A percentile compares a stretch with the other conserved stretches of the same genome.
phyloP scores from a whole-genome alignment of 2,113 vertebrate species.

The Gopherus evgoodei region DNA sequence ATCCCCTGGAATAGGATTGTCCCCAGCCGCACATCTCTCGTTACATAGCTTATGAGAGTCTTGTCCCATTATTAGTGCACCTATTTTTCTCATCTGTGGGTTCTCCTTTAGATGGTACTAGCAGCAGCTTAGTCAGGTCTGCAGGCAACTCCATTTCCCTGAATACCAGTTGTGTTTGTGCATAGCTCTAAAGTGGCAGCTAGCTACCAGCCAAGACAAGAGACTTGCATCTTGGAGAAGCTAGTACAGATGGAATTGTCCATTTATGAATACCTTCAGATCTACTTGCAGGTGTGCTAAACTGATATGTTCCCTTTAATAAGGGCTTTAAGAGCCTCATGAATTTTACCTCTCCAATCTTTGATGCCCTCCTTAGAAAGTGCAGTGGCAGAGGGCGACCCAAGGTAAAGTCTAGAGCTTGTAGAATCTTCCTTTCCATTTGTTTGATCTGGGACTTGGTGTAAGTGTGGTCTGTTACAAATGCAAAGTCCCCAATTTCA shows the following conservation, averaged over 20 bases:
- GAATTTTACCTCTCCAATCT: constrained; percentile 83
- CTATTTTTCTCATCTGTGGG: neutral
- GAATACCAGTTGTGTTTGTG: neutral
- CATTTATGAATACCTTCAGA: neutral
- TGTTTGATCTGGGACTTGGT: constrained; percentile 83
- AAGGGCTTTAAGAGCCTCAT: neutral
- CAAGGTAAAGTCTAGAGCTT: constrained; percentile 82
- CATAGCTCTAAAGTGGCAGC: neutral
- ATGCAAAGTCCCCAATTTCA: constrained; percentile 82
- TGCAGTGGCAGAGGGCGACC: constrained; percentile 83
- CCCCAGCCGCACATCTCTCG: neutral
- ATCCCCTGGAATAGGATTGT: neutral
- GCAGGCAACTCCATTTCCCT: neutral
- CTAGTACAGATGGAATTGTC: neutral
- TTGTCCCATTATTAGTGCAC: neutral
- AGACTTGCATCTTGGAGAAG: neutral
- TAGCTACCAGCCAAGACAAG: neutral
- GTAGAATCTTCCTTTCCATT: constrained; percentile 88
- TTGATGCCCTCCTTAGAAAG: constrained; percentile 86
- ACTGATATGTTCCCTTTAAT: neutral
- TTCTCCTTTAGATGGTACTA: neutral
- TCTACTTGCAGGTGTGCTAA: neutral
- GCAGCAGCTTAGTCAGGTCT: neutral
- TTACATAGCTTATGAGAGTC: neutral
- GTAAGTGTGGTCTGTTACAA: constrained; percentile 81